A percentile compares a stretch with the other conserved stretches of the same genome.
Evolutionary conservation across 2,113 vertebrate species (phyloP).

Genomic region (Daubentonia madagascariensis): DNA sequence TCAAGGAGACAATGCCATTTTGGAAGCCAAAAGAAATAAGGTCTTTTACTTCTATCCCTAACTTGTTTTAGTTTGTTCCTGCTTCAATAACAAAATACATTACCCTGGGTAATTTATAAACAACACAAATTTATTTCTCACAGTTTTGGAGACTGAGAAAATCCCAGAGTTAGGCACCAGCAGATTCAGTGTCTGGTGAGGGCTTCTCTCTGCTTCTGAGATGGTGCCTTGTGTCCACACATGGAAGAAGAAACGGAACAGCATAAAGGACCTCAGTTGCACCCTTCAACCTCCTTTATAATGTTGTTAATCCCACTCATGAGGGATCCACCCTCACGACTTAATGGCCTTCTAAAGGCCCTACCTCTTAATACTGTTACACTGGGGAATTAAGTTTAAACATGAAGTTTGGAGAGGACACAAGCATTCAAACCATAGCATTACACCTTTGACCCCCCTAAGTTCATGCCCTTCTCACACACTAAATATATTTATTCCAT

Average conservation of each 20-base stretch:
- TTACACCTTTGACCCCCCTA: not conserved
- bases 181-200: not conserved
- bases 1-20: not conserved
- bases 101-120: not conserved
- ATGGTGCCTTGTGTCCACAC: not conserved
- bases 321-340: no score
- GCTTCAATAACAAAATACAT: not conserved
- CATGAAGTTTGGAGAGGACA: not conserved
- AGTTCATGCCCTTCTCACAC: not conserved
- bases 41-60: not conserved
- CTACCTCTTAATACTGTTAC: not conserved
- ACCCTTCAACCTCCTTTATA: not conserved
- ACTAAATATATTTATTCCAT: not conserved
- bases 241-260: not conserved
- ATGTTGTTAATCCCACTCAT: no score
- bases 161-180: not conserved
- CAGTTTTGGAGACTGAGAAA: not conserved
- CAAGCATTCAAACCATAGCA: not conserved
- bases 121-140: not conserved
- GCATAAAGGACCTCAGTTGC: accelerated
- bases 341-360: not conserved
- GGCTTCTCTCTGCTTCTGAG: not conserved
- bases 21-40: not conserved
- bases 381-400: not conserved
- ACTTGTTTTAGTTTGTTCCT: not conserved